Conservation (phyloP, 1,140 invertebrate genomes). For the Drosophila miranda region DNA sequence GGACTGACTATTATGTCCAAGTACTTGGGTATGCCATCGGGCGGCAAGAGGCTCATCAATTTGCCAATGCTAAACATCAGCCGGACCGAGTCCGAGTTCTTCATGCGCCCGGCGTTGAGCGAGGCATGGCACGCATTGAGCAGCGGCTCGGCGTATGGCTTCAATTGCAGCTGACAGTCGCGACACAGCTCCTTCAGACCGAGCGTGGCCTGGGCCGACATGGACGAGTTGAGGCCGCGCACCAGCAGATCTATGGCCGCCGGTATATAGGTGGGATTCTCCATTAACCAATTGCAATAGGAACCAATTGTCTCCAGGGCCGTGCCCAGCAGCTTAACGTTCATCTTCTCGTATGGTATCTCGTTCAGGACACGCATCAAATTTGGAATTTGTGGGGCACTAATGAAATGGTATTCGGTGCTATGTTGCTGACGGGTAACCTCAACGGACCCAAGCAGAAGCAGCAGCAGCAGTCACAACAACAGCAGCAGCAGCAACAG, state of each 20-base stretch:
- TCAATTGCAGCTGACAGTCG: slow-evolving; percentile 89
- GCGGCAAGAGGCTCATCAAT: slow-evolving; percentile 87
- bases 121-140: slow-evolving; percentile 85
- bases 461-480: slow-evolving; percentile 53
- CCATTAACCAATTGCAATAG: slow-evolving; percentile 92
- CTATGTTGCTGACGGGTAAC: slow-evolving; percentile 81
- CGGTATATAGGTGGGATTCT: slow-evolving; percentile 84
- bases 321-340: slow-evolving; percentile 85
- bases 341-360: slow-evolving; percentile 86
- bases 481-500: slow-evolving; percentile 27
- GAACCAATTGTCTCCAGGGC: slow-evolving; percentile 89
- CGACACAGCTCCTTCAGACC: slow-evolving; percentile 93
- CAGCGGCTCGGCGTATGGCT: slow-evolving; percentile 88
- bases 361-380: slow-evolving; percentile 87
- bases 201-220: slow-evolving; percentile 91
- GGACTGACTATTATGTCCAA: slow-evolving; percentile 88
- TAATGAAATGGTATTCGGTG: slow-evolving; percentile 82
- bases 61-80: slow-evolving; percentile 91
- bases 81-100: slow-evolving; percentile 86
- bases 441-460: slow-evolving; percentile 62
- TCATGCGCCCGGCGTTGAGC: slow-evolving; percentile 84
- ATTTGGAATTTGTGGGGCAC: slow-evolving; percentile 84
- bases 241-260: slow-evolving; percentile 86
- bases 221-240: slow-evolving; percentile 86
- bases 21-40: slow-evolving; percentile 86